Conservation (phyloP, 1,140 invertebrate genomes). For the Venustaconcha ellipsiformis region DNA sequence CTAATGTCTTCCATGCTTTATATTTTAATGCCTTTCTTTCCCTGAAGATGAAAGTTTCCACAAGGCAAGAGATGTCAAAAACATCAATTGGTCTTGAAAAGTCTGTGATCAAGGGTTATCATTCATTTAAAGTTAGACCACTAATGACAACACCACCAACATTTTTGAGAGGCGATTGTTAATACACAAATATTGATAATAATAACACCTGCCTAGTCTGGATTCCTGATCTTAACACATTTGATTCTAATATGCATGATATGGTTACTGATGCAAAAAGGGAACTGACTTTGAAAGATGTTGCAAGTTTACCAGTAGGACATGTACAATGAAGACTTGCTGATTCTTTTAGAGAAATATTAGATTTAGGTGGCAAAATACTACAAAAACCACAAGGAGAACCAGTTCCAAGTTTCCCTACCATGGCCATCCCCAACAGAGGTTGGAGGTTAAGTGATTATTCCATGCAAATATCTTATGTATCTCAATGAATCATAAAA, state of each 20-base stretch:
- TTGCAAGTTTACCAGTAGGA: constrained; percentile 16
- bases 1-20: too few species aligned
- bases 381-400: constrained; percentile 3
- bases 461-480: too few species aligned
- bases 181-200: constrained; percentile 7
- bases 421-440: constrained; percentile 18
- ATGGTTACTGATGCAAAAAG: constrained; percentile 18
- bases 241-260: neutral
- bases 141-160: constrained; percentile 2
- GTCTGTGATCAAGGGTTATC: constrained; percentile 17
- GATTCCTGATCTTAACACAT: constrained; percentile 8
- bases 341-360: neutral
- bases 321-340: constrained; percentile 24
- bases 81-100: neutral
- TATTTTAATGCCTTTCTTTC: too few species aligned
- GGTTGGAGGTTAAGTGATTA: constrained; percentile 6
- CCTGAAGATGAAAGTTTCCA: too few species aligned
- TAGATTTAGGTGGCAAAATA: constrained; percentile 12
- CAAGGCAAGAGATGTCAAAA: too few species aligned
- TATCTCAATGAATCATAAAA: too few species aligned
- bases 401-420: constrained; percentile 15
- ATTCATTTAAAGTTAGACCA: constrained; percentile 9
- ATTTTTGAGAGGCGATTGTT: constrained; percentile 5
- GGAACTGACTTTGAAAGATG: constrained; percentile 1
- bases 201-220: constrained; percentile 16